These are phyloP conservation scores for Megaceryle maxima DNA, from an alignment of 2,113 vertebrate species.

Conservation along the genomic window DNA sequence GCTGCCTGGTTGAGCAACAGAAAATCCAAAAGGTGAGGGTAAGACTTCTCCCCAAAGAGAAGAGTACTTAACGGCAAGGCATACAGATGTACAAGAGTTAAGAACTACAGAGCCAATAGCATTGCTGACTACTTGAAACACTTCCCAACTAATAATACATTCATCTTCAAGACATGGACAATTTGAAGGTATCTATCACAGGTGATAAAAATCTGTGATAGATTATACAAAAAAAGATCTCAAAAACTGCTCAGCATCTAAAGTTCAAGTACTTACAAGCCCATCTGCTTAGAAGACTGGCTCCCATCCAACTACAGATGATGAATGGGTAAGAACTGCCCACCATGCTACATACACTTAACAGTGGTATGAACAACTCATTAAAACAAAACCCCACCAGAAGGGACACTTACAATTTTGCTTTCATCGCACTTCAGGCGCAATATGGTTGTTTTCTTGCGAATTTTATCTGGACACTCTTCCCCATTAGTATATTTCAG, in stretches of 20 bases:
- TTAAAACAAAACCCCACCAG: background rate
- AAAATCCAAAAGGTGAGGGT: background rate
- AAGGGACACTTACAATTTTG: slow-evolving; percentile 78
- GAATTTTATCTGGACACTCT: slow-evolving; percentile 76
- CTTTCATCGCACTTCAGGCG: slow-evolving; percentile 85
- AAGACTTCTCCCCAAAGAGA: background rate
- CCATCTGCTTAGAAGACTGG: background rate
- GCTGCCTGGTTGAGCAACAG: background rate
- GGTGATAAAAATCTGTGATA: background rate
- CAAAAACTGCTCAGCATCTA: background rate
- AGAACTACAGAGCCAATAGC: background rate
- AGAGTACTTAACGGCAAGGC: background rate
- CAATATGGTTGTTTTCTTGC: slow-evolving; percentile 83
- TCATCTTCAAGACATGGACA: background rate
- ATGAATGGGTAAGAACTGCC: background rate
- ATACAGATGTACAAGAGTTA: background rate
- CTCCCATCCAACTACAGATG: background rate
- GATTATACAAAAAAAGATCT: background rate
- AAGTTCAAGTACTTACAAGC: background rate
- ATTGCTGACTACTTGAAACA: background rate
- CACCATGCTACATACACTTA: background rate
- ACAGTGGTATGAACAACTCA: background rate
- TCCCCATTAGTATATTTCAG: slow-evolving; percentile 85
- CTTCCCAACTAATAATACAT: background rate
- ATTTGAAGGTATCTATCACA: background rate